Percentiles rank a stretch among this genome's conserved stretches.
phyloP scores from a whole-genome alignment of 2,113 vertebrate genomes.

The Podarcis raffonei region DNA sequence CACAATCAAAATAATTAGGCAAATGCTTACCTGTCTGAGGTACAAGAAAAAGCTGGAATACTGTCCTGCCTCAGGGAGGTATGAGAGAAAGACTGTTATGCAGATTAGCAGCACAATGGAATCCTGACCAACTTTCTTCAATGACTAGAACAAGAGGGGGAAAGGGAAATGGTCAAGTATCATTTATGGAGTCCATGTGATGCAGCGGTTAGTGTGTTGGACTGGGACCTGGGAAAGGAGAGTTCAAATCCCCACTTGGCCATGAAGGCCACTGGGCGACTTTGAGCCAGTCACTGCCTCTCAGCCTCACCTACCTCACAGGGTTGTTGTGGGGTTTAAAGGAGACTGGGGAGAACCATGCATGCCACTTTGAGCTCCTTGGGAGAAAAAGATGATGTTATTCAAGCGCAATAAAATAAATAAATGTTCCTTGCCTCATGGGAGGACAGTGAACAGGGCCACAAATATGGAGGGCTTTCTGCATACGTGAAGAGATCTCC shows the following conservation, averaged over 20 bases:
- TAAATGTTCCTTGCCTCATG: background rate
- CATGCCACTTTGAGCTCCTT: too few species aligned
- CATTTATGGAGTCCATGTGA: background rate
- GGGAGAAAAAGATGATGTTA: too few species aligned
- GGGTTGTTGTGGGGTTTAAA: too few species aligned
- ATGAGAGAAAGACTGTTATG: constrained; percentile 90
- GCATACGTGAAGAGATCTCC: background rate
- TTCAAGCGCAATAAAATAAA: background rate
- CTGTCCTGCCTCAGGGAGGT: constrained; percentile 89
- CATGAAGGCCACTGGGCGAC: too few species aligned
- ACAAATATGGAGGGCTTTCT: too few species aligned
- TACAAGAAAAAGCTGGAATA: constrained; percentile 92
- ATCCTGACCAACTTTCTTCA: constrained; percentile 90
- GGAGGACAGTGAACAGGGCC: background rate
- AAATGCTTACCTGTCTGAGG: constrained; percentile 83
- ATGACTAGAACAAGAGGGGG: constrained; percentile 71
- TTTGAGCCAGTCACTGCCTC: too few species aligned
- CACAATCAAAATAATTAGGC: constrained; percentile 2
- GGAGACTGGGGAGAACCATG: too few species aligned
- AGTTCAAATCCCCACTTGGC: too few species aligned
- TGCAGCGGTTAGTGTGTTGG: too few species aligned
- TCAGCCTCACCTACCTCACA: too few species aligned
- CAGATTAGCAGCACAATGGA: constrained; percentile 90
- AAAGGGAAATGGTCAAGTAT: background rate
- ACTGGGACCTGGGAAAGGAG: too few species aligned